Evolutionary conservation across 1,140 invertebrate genomes (phyloP).

Genomic region (Battus philenor): DNA sequence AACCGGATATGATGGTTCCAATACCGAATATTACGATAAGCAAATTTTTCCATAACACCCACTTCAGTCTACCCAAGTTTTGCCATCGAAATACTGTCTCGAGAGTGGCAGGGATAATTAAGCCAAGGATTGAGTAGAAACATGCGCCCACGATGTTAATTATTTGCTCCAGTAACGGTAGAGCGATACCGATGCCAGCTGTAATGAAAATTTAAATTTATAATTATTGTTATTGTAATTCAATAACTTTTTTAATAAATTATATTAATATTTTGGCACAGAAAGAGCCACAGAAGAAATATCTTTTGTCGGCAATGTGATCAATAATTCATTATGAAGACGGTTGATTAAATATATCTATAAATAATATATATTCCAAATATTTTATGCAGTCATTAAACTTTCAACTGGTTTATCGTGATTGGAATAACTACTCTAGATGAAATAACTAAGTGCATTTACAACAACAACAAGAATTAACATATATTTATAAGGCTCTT

Average conservation of each 20-base stretch:
- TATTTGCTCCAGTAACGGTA: slow-evolving; percentile 91
- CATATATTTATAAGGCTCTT: too few species aligned
- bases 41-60: slow-evolving; percentile 82
- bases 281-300: too few species aligned
- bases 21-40: slow-evolving; percentile 78
- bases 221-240: not conserved
- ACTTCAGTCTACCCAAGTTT: slow-evolving; percentile 78
- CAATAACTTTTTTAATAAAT: not conserved
- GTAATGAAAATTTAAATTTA: slow-evolving; percentile 39
- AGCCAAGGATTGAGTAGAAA: slow-evolving; percentile 90
- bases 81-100: slow-evolving; percentile 85
- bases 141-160: slow-evolving; percentile 93
- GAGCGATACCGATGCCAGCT: slow-evolving; percentile 84
- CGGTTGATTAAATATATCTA: too few species aligned
- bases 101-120: slow-evolving; percentile 88
- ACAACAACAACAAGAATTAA: too few species aligned
- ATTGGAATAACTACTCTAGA: too few species aligned
- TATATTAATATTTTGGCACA: not conserved
- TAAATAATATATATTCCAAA: too few species aligned
- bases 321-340: too few species aligned
- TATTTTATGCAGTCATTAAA: too few species aligned
- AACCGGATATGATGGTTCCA: slow-evolving; percentile 79
- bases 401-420: too few species aligned
- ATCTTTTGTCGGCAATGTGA: too few species aligned
- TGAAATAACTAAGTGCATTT: too few species aligned